Percentiles rank a stretch among this genome's conserved stretches.
Conservation (phyloP, 2,113 vertebrate species). For the Lagenorhynchus albirostris region DNA sequence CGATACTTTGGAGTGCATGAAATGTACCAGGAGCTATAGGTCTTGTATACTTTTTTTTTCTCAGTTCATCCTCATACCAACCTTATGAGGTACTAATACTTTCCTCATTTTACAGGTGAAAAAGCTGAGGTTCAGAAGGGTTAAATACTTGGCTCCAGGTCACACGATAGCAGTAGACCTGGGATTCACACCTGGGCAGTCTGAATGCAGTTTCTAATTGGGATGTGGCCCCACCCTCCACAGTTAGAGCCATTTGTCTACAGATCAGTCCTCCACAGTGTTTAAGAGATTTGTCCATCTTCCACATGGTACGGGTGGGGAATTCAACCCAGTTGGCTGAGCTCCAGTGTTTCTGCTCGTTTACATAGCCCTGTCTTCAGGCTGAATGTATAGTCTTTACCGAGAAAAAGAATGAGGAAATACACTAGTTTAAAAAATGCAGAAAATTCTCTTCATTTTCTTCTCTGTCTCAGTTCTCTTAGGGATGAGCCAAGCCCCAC, state of each 20-base stretch:
- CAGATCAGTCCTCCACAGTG: not conserved
- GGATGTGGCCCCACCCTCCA: not conserved
- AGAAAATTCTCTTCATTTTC: not conserved
- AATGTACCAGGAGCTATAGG: not conserved
- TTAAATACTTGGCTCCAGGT: not conserved
- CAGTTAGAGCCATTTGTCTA: not conserved
- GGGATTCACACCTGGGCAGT: not conserved
- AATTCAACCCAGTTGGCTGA: not conserved
- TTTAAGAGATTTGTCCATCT: not conserved
- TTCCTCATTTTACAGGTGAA: not conserved
- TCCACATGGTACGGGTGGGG: accelerated
- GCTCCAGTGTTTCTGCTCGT: not conserved
- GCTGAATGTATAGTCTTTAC: not conserved
- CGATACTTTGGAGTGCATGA: not conserved
- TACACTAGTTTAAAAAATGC: not conserved
- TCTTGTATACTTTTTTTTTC: not conserved
- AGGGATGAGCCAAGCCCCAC: not conserved
- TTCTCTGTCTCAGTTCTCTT: not conserved
- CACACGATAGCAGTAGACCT: not conserved
- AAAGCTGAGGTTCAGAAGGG: not conserved
- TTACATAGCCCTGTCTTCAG: not conserved
- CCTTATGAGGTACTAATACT: not conserved
- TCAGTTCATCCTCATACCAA: not conserved
- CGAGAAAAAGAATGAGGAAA: not conserved
- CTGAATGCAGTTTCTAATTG: not conserved